Percentiles rank a stretch among this genome's conserved stretches.
These are phyloP conservation scores for Netelia inedita DNA, from an alignment of 2,888 invertebrate species.

Conservation along the genomic window DNA sequence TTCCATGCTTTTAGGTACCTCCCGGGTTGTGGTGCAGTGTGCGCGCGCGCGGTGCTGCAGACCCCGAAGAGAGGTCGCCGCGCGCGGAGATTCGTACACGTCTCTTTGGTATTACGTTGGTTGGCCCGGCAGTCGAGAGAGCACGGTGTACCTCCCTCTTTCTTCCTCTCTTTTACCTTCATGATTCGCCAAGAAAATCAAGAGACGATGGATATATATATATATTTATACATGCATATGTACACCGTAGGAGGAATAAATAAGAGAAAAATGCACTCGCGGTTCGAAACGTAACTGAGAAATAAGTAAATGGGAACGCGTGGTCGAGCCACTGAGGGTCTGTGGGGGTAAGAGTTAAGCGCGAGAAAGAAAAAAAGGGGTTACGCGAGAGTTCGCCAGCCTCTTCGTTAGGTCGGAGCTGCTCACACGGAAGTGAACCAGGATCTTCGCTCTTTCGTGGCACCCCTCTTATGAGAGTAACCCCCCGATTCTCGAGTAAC, in stretches of 20 bases:
- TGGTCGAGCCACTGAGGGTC: slow-evolving; percentile 6
- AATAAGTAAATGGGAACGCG: slow-evolving; percentile 38
- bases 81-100: slow-evolving; percentile 45
- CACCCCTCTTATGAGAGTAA: slow-evolving; percentile 27
- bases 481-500: slow-evolving; percentile 70
- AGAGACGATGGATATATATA: slow-evolving; percentile 23
- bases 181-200: slow-evolving; percentile 65
- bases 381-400: slow-evolving; percentile 10
- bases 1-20: slow-evolving; percentile 33
- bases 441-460: slow-evolving; percentile 51
- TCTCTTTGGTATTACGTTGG: slow-evolving; percentile 61
- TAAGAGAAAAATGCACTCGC: slow-evolving; percentile 47
- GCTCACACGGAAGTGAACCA: slow-evolving; percentile 42
- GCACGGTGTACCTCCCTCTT: slow-evolving; percentile 34
- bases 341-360: background rate
- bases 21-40: slow-evolving; percentile 60
- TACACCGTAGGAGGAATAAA: slow-evolving; percentile 35
- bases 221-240: background rate
- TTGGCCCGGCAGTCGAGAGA: slow-evolving; percentile 48
- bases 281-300: slow-evolving; percentile 22
- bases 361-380: slow-evolving; percentile 30
- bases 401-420: background rate
- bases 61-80: slow-evolving; percentile 34
- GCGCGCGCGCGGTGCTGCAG: slow-evolving; percentile 42
- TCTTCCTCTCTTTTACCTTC: slow-evolving; percentile 49